phyloP scores from a whole-genome alignment of 2,113 vertebrate genomes.

The Xyrauchen texanus region DNA sequence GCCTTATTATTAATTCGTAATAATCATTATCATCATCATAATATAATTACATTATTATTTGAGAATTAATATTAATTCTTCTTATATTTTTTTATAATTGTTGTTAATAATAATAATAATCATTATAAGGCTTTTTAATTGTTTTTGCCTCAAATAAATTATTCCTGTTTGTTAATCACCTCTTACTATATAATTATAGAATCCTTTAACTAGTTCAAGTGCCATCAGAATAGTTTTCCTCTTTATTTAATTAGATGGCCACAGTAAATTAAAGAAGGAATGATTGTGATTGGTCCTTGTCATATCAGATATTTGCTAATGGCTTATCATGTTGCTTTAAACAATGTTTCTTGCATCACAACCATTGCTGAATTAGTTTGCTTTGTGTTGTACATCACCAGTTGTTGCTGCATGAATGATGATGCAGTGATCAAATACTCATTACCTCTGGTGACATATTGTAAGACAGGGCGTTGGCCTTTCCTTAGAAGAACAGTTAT shows the following conservation, averaged over 20 bases:
- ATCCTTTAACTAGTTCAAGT: not conserved
- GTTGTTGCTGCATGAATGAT: constrained; percentile 17
- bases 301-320: constrained; percentile 10
- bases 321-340: not conserved
- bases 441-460: constrained; percentile 25
- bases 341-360: not conserved
- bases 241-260: not conserved
- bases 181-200: no score
- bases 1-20: no score
- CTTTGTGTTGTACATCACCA: constrained; percentile 8
- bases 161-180: no score
- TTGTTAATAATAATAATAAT: no score
- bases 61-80: no score
- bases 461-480: constrained; percentile 16
- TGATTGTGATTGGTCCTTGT: not conserved
- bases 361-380: not conserved
- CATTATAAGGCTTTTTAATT: no score
- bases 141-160: no score
- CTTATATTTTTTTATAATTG: no score
- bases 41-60: no score
- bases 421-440: constrained; percentile 19
- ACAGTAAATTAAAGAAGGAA: not conserved
- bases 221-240: not conserved
- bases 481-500: constrained; percentile 8
- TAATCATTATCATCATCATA: no score